These are phyloP conservation scores for Hucho hucho DNA, from an alignment of 2,113 vertebrate species.

Conservation along the genomic window DNA sequence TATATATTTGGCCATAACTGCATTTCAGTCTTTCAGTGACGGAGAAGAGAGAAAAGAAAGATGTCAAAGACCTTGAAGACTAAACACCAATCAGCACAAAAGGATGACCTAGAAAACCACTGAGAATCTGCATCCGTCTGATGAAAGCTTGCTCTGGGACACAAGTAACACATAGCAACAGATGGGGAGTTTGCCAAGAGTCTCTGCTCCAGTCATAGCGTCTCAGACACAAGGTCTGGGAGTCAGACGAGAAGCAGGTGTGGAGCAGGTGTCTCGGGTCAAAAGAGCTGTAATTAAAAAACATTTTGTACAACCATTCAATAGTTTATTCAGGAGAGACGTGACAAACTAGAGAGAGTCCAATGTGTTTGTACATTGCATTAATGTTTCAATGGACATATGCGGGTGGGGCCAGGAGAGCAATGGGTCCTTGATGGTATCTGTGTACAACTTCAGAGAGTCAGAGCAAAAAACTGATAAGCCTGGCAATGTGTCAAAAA, in stretches of 20 bases:
- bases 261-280: background rate
- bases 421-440: conserved; percentile 6
- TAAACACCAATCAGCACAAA: conserved; percentile 21
- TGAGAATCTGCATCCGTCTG: conserved; percentile 13
- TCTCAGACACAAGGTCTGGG: background rate
- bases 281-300: background rate
- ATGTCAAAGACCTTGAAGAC: conserved; percentile 14
- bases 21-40: background rate
- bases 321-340: conserved; percentile 26
- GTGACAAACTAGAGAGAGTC: conserved; percentile 3
- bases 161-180: conserved; percentile 1
- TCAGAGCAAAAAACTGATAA: background rate
- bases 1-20: background rate
- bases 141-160: background rate
- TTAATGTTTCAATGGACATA: conserved; percentile 9
- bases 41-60: background rate
- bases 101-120: conserved; percentile 13
- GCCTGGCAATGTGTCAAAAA: background rate
- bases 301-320: conserved; percentile 24
- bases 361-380: conserved; percentile 28
- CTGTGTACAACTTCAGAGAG: conserved; percentile 16
- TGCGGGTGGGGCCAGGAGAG: conserved; percentile 7
- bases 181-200: conserved; percentile 19
- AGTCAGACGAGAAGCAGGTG: background rate
- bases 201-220: background rate